Base-by-base conservation (phyloP, 2,113 vertebrate species). In the Channa maculata region DNA sequence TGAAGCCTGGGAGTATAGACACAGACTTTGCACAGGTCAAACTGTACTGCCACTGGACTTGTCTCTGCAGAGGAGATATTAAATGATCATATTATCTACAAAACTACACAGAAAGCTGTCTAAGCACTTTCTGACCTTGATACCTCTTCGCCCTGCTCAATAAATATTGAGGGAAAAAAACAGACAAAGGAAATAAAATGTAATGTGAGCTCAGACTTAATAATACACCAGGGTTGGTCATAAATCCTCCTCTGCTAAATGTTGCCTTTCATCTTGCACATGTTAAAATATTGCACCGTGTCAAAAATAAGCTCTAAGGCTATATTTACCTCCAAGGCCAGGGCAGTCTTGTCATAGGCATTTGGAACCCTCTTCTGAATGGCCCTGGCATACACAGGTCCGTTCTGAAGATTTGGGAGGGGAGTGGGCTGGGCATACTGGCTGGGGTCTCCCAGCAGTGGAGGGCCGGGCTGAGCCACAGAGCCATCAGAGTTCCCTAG, bases 331-430 rank as follows among this genome's bases (percentile, higher is more conserved):
- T 99, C 97, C 90, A 99, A 95, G 92, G 98, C 97, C 94, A 99
- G 95, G 92, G 98, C 98, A 58, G 98, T 99, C 96, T 99, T 99
- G 95, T 99, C 98, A 89, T 99, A 99, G 88, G 98, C 98, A 92
- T 99, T 99, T 93, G 98, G 98, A 87, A 99, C 98, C 94, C 98
- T 97, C 95, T 99, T 99, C 96, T 99, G 98, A 94, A 98, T 96
- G 88, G 97, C 98, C 93, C 97, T 96, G 94, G 98, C 98, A 92
- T 93, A 97, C 89, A 99, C 98, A 55, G 98, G 98, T 93, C 98
- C 98, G 73, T 99, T 99, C 95, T 99, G 97, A 84, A 99, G 96
- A 92, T 98, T 99, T 89, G 98, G 98, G 84, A 99, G 96, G 73
- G 97, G 96, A 84, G 97, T 97, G 91, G 98, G 98, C 92, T 99